Evolutionary conservation across 2,888 invertebrate genomes (phyloP).

Genomic region (Hecatera dysodea): DNA sequence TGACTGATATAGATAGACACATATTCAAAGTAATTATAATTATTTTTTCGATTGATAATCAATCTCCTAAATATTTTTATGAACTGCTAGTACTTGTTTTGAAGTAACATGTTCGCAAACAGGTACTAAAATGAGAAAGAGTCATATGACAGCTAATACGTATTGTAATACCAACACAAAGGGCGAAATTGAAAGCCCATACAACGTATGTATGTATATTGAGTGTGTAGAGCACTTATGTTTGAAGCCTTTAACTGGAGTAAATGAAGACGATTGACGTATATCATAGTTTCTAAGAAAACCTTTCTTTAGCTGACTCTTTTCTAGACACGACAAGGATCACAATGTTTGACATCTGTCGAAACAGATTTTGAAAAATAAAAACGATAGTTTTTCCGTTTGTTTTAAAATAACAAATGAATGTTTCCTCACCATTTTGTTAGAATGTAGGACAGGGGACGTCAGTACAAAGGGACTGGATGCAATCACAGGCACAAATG

Average conservation of each 20-base stretch:
- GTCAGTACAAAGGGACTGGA: constrained; percentile 75
- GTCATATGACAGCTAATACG: neutral
- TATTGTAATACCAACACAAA: neutral
- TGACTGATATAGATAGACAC: too few relatives aligned
- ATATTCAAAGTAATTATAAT: neutral
- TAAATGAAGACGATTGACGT: neutral
- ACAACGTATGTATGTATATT: too few relatives aligned
- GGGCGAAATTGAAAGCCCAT: neutral
- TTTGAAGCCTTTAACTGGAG: neutral
- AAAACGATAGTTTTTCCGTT: neutral
- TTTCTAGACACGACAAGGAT: neutral
- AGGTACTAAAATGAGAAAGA: neutral
- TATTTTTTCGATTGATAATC: neutral
- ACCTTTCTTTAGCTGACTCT: neutral
- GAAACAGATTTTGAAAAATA: neutral
- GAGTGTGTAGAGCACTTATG: neutral
- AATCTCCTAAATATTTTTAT: neutral
- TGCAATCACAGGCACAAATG: constrained; percentile 81
- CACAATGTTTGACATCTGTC: neutral
- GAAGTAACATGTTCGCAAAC: neutral
- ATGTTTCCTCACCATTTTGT: constrained; percentile 75
- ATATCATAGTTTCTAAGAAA: neutral
- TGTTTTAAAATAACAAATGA: constrained; percentile 19
- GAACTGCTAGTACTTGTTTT: neutral
- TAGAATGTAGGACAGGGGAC: constrained; percentile 66